A percentile compares a stretch with the other conserved stretches of the same genome.
phyloP scores from a whole-genome alignment of 2,888 invertebrate genomes.

The Dione juno region DNA sequence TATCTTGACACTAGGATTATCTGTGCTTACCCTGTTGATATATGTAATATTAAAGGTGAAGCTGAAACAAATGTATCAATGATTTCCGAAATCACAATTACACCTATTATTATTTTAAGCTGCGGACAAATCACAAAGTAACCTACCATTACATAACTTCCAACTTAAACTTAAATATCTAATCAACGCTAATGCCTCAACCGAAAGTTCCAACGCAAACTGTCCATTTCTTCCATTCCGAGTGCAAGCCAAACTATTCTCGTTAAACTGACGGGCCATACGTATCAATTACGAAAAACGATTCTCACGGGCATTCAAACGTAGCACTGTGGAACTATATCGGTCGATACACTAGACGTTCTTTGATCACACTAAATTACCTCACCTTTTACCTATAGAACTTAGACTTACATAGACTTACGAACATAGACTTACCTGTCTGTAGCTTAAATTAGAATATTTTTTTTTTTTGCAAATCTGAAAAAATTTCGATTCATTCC shows the following conservation, averaged over 20 bases:
- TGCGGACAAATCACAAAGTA: background rate
- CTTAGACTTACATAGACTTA: background rate
- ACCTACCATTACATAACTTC: background rate
- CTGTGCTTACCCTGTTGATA: too few relatives aligned
- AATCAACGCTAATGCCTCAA: conserved; percentile 22
- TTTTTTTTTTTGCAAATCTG: conserved; percentile 2
- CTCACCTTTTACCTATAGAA: conserved; percentile 7
- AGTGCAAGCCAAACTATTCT: conserved; percentile 54
- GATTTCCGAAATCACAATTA: background rate
- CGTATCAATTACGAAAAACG: conserved; percentile 70
- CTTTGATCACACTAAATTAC: conserved; percentile 22
- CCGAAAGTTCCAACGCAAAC: conserved; percentile 10
- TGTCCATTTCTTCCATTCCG: conserved; percentile 47
- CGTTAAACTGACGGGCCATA: conserved; percentile 62
- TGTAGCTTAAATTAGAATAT: conserved; percentile 15
- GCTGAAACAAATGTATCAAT: too few relatives aligned
- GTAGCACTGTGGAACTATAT: conserved; percentile 9
- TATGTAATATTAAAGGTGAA: too few relatives aligned
- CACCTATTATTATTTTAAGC: too few relatives aligned
- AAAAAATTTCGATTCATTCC: conserved; percentile 9
- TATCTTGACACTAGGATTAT: background rate
- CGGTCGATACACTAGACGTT: conserved; percentile 23
- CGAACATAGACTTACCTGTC: too few relatives aligned
- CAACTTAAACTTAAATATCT: conserved; percentile 9
- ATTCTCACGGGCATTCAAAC: conserved; percentile 56